Base-by-base conservation (phyloP, 2,113 vertebrate genomes). In the Nannobrachium achirus region DNA sequence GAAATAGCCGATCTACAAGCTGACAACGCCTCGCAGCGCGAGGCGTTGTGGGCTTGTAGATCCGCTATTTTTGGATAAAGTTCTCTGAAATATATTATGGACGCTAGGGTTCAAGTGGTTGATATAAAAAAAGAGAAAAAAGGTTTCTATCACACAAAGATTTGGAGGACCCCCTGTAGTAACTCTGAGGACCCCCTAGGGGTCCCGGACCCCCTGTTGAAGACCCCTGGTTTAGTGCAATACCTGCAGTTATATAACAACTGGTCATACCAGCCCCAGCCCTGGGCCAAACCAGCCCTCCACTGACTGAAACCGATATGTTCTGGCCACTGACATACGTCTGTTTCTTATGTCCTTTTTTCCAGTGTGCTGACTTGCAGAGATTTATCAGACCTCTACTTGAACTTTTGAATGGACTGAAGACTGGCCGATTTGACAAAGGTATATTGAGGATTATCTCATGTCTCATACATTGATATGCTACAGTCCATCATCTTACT, bases 361-460 rank as follows among this genome's bases (percentile, higher is more conserved):
- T 41, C 0, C 85, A 98, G 96, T 97, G 95, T 82, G 83, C 68
- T 68, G 95, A 96, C 76, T 92, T 98, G 55, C 92, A 87, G 10
- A 94, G 89, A 19, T 98, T 95, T 73, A 91, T 95, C 56, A 82
- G 69, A 15, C 96, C 96, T 0, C 87, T 98, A 66, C 77, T 91
- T 0, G 90, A 93, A 49, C 92, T 98, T 59, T 90, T 97, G 4
- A 90, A 93, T 5, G 92, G 96, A 45, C 76, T 98, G 16, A 94
- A 95, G 77, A 93, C 75, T 7, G 96, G 96, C 3, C 86, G 95
- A 13, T 97, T 94, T 55, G 92, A 95, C 16, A 93, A 88, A 95
- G 95, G 96, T 96, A 71, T 20, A 71, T 57, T 58, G 18, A 66
- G 19, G 10, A 51, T 15, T 18, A 45, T 52, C 13, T 55, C 19